Evolutionary conservation across 1,140 invertebrate species (phyloP), one percentile per base, ranked within the genome.

Genomic region (Chironomus tepperi): DNA sequence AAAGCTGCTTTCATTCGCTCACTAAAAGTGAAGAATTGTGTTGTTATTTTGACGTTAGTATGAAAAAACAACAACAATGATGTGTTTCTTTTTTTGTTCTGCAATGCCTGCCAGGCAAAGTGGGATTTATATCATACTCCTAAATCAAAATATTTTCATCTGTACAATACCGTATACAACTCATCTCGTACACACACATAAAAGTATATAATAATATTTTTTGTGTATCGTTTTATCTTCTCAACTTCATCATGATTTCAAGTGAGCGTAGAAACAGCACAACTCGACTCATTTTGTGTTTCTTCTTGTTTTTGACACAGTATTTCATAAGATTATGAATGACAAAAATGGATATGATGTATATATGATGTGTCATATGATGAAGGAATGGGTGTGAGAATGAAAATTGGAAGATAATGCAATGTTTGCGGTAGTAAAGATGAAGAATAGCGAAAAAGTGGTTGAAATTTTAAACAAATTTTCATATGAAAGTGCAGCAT

Each of bases 161-260:
- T 57, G 47, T 57, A 57, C n/a, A 1, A 5, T 2, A 34, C 24
- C 24, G 5, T 34, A 34, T 34, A 34, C 24, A 34, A 34, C 24
- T 34, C 24, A 34, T 34, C 24, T 34, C 24, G 24, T 34, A 34
- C 24, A 34, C 24, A 34, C 24, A 34, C 24, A 34, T 34, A 34
- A 34, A 34, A 34, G 24, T 34, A 34, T 34, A 34, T 34, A 34
- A 34, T 34, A 34, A 34, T 34, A 57, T 57, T 12, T n/a, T 57
- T 57, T n/a, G 5, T n/a, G n/a, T 57, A 57, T 57, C n/a, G 47
- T 57, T 57, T 57, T n/a, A 57, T 57, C n/a, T 57, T 57, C 47
- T 57, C 47, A 57, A 57, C 47, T 57, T n/a, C 47, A 57, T 57
- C 47, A 57, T 34, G 47, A 57, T 57, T n/a, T 12, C 47, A 57